Conservation (phyloP, 2,888 invertebrate genomes). For the Helicoverpa assulta region DNA sequence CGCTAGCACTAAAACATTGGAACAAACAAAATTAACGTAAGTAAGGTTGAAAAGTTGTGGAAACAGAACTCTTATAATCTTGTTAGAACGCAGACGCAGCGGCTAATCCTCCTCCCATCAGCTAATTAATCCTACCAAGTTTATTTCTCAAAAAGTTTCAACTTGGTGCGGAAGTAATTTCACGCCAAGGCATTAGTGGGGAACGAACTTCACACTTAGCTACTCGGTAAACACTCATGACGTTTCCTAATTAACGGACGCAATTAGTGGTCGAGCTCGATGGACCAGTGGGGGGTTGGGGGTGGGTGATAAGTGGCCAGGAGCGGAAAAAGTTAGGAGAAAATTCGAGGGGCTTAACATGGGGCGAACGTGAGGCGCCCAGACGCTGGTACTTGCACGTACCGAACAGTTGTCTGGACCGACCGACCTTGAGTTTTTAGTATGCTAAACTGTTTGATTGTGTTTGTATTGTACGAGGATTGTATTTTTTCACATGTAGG, state of each 20-base stretch:
- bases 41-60: constrained; percentile 85
- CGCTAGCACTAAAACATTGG: constrained; percentile 69
- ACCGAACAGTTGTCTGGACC: constrained; percentile 46
- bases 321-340: constrained; percentile 87
- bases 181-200: constrained; percentile 85
- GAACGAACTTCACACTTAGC: constrained; percentile 89
- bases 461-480: background rate
- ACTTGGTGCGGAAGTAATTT: constrained; percentile 87
- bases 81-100: constrained; percentile 86
- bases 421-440: constrained; percentile 69
- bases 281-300: constrained; percentile 75
- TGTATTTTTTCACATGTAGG: background rate
- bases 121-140: constrained; percentile 89
- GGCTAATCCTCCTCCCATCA: constrained; percentile 88
- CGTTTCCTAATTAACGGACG: constrained; percentile 91
- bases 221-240: constrained; percentile 90
- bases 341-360: constrained; percentile 86
- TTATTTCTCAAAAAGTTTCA: constrained; percentile 89
- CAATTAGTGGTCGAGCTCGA: constrained; percentile 89
- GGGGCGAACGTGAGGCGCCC: constrained; percentile 73
- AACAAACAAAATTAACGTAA: constrained; percentile 87
- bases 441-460: constrained; percentile 40
- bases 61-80: constrained; percentile 89
- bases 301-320: constrained; percentile 85
- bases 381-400: constrained; percentile 65